These are phyloP conservation scores for Muscicapa comitata DNA, from an alignment of 2,797 vertebrate species.

Conservation along the genomic window DNA sequence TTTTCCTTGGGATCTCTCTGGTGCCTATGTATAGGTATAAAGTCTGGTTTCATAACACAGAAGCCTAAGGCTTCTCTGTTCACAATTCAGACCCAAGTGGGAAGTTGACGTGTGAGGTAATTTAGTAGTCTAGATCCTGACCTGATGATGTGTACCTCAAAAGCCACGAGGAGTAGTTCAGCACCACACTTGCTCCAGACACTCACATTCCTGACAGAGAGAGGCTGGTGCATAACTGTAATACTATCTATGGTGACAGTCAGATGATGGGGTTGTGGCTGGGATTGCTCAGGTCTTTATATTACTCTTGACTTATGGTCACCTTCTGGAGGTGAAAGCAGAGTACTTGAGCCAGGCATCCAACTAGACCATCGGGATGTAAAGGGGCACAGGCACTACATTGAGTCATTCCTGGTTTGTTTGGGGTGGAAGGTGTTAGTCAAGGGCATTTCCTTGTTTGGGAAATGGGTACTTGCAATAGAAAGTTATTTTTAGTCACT, in stretches of 20 bases:
- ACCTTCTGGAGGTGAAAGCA: not conserved
- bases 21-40: not conserved
- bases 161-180: not conserved
- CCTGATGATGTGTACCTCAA: not conserved
- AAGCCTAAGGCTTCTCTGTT: not conserved
- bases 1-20: not conserved
- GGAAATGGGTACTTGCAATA: slow-evolving; percentile 76
- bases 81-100: not conserved
- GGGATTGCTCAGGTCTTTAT: slow-evolving; percentile 8
- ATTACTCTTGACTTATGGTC: not conserved
- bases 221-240: not conserved
- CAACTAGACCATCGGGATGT: not conserved
- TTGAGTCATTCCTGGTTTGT: not conserved
- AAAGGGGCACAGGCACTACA: not conserved
- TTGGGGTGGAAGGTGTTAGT: slow-evolving; percentile 32
- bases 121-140: not conserved
- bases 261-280: not conserved
- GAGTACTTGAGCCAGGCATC: not conserved
- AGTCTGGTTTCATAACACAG: not conserved
- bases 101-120: not conserved
- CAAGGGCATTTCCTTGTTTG: slow-evolving; percentile 31
- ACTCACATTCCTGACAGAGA: not conserved
- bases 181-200: not conserved
- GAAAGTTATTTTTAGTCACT: slow-evolving; percentile 69
- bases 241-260: slow-evolving; percentile 1